Percentiles rank a stretch among this genome's conserved stretches.
Evolutionary conservation across 2,797 vertebrate genomes (phyloP).

Genomic region (Dallia pectoralis): DNA sequence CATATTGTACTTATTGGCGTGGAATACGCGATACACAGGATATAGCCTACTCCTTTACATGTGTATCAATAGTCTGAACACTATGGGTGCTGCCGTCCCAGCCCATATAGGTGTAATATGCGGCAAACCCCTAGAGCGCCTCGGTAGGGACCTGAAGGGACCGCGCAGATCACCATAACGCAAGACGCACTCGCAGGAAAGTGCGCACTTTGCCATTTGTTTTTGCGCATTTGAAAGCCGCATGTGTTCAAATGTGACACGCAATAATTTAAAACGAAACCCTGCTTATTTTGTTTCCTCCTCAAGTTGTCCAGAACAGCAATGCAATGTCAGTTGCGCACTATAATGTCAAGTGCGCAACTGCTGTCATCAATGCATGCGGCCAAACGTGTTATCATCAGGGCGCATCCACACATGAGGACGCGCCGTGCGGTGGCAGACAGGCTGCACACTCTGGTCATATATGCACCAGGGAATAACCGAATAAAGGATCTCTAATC

Average conservation of each 20-base stretch:
- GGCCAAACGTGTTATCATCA: not conserved
- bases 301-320: not conserved
- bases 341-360: not conserved
- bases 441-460: not conserved
- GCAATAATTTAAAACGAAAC: not conserved
- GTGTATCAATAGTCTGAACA: not conserved
- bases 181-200: not conserved
- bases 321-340: not conserved
- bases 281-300: not conserved
- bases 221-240: not conserved
- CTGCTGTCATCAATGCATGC: not conserved
- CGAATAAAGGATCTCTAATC: constrained; percentile 19
- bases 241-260: not conserved
- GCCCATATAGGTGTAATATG: not conserved
- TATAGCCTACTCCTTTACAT: not conserved
- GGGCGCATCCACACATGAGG: too few species aligned
- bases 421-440: too few species aligned
- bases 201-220: not conserved
- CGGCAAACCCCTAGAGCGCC: not conserved
- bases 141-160: not conserved
- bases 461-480: constrained; percentile 18
- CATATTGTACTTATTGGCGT: not conserved
- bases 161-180: not conserved
- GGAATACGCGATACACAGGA: not conserved
- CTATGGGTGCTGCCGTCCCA: not conserved